Base-by-base conservation (phyloP, 2,797 vertebrate genomes). In the Sebastes steindachneri region DNA sequence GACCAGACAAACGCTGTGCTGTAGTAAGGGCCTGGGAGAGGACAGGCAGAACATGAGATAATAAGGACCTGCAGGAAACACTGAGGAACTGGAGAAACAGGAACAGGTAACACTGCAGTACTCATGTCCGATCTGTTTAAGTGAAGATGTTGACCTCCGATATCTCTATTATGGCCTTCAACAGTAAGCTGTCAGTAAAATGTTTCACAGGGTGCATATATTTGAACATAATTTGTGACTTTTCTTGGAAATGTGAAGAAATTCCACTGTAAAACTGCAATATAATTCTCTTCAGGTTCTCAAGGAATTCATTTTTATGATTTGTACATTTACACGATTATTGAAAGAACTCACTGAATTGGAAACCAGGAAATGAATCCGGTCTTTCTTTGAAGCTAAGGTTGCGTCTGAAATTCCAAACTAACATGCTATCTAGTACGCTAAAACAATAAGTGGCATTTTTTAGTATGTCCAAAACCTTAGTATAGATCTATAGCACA, bases 1-100 rank as follows among this genome's bases (percentile, higher is more conserved):
- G 66, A 77, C 23, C 19, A 71, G 77, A 82, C 37, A 68, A 72
- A 74, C 68, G 73, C 72, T 67, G 74, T 48, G 41, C 71, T 19
- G 51, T 54, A n/a, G 60, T 62, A 14, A 80, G 68, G 62, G 62
- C 58, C 71, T 28, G 45, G 54, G 76, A 68, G 57, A 79, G 48
- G 62, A 62, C n/a, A 25, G 12, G 4, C 33, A 59, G 57, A 51
- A 63, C 45, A 74, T 4, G 37, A 70, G 51, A 63, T 74, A 73
- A 74, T 65, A 67, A 75, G 25, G 51, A 82, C 12, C 23, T 73
- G 54, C 66, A 86, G 78, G 25, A 74, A 73, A 74, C 26, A 29
- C 11, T 12, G 26, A 58, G 37, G 17, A 53, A 14, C n/a, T 31
- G 21, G 21, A 68, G 28, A 31, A 58, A 66, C 0, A 64, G 35